Evolutionary conservation across 2,113 vertebrate genomes (phyloP).

Genomic region (Upupa epops): DNA sequence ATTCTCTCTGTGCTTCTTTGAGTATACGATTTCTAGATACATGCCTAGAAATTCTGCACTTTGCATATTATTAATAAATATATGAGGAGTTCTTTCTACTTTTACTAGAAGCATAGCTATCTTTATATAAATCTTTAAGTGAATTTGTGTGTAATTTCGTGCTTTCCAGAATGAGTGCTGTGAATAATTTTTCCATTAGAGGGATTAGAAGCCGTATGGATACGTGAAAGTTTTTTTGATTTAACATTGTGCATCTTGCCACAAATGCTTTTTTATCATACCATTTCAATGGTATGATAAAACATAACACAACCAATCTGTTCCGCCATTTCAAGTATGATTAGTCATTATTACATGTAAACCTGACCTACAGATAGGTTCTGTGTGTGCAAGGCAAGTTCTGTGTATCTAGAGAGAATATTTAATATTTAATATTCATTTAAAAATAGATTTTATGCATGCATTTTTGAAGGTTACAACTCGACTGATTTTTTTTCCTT

Average conservation of each 20-base stretch:
- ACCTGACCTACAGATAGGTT: not conserved
- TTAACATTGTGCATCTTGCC: not conserved
- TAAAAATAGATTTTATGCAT: not conserved
- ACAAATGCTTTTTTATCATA: not conserved
- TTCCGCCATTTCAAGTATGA: not conserved
- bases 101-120: not conserved
- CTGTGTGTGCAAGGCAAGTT: not conserved
- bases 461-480: not conserved
- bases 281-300: not conserved
- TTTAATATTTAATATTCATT: not conserved
- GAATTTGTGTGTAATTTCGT: not conserved
- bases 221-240: not conserved
- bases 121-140: not conserved
- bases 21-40: not conserved
- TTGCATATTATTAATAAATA: not conserved
- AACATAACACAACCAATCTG: not conserved
- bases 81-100: not conserved
- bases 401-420: not conserved
- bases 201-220: not conserved
- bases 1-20: not conserved
- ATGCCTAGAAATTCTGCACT: not conserved
- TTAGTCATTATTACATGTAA: not conserved
- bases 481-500: not conserved
- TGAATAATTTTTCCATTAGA: not conserved
- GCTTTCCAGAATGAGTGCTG: not conserved